Base-by-base conservation (phyloP, 2,888 invertebrate species). In the Tuberolachnus salignus region DNA sequence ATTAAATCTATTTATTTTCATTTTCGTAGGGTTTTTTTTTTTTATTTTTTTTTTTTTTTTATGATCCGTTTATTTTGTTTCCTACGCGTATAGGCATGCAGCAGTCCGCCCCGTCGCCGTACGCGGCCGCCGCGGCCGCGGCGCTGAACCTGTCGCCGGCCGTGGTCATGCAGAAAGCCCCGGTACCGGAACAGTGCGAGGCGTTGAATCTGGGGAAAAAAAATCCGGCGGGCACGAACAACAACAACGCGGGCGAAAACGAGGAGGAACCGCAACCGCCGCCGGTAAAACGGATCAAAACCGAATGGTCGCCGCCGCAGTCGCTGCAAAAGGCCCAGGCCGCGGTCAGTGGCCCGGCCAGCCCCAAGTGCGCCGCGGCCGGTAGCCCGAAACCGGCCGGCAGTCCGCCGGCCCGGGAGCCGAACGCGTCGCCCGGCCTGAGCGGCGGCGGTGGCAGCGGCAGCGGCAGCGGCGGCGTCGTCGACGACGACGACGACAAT, bases 191-290 rank as follows among this genome's bases (percentile, higher is more conserved):
- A 46, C 75, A 78, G 16, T 67, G 59, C 42, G 75, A 78, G 21
- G 75, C 75, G 21, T 34, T 78, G 57, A 78, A 78, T 13, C 9
- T 78, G 19, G 75, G 75, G 0, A 78, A 78, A 34, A 78, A 73
- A 9, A 34, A 44, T 13, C 34, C 8, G 21, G 21, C 16, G 26
- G 51, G n/a, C 10, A 61, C 67, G 49, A 78, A 78, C 34, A 78
- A 78, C 57, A 78, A 78, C 55, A 78, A 78, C 57, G 59, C 75
- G 8, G 75, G 75, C 14, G 75, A 78, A n/a, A 57, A 49, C 19
- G 67, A 57, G 6, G 75, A 78, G 16, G 57, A 34, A 10, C 21
- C 14, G 42, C 51, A 11, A 34, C 49, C 34, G 19, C 14, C 61
- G 19, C 1, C 34, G 19, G 10, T 13, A 44, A 66, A 66, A 66